Evolutionary conservation across 1,140 invertebrate genomes (phyloP), one percentile per base, ranked within the genome.

Genomic region (Varroa destructor): DNA sequence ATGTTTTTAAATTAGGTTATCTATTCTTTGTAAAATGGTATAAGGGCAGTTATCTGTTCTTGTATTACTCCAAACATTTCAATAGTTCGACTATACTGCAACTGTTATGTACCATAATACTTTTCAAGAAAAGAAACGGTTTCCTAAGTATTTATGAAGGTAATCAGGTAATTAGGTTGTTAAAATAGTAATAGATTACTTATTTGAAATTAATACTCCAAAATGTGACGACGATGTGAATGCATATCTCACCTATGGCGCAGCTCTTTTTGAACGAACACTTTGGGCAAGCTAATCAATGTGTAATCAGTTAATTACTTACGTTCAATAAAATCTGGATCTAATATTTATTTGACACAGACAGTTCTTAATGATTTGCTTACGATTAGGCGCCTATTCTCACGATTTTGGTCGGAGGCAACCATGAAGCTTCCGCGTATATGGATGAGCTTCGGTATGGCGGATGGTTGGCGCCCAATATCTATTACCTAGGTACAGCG

Each of bases 371-470:
- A 25, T 25, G 25, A 25, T 25, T 87, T 74, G 94, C 93, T n/a
- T 89, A 97, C 79, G 89, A 88, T 77, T 80, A 82, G 73, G 94
- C 94, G 2, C 94, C 95, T 8, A 81, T 95, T 58, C 80, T 97
- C 71, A 99, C 96, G 1, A 81, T 99, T 73, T 96, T 99, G 78
- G 92, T 99, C 79, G 96, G 95, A 61, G 96, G 96, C 4, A 99
- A 99, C 82, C 96, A 99, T 79, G 96, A 99, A 84, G 93, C 95
- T 12, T 95, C 93, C 0, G 96, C 95, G 82, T 92, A 93, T 81
- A 83, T 98, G 40, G 91, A 95, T 81, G 93, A 98, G 80, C 79
- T 99, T 55, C 87, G 93, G 0, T 97, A 95, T 81, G 95, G 96
- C 67, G 96, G 96, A 54, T 99, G 96, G 96, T 92, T 96, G 1